Evolutionary conservation across 2,797 vertebrate genomes (phyloP), one percentile per base, ranked within the genome.

Genomic region (Neosilurus hyrtlii): DNA sequence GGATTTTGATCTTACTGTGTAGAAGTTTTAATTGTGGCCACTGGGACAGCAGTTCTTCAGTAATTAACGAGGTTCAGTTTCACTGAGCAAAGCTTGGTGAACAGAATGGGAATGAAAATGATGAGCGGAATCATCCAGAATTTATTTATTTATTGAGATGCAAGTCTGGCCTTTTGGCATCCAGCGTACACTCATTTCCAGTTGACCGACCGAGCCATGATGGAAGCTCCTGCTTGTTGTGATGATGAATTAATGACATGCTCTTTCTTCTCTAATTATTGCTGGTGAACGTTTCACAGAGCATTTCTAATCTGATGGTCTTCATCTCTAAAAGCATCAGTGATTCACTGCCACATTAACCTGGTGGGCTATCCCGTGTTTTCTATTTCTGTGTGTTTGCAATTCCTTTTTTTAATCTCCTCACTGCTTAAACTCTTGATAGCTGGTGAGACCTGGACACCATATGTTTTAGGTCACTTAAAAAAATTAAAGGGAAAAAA

Each of bases 11-110:
- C 73, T 77, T 82, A 66, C 80, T 16, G 61, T 70, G 74, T 37
- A 63, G 61, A 72, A 77, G 37, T 63, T 85, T 81, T 66, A 83
- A 84, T 66, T 80, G 76, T 54, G 72, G 62, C 22, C 16, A 54
- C 26, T 11, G 73, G 71, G 56, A 54, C 30, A 18, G 14, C 0
- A 15, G 37, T 52, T 72, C 9, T 63, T 56, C 43, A 30, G 24
- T 80, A 73, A 65, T 80, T 65, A 67, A 61, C 66, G 57, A 74
- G 52, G 37, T 24, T 11, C 15, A 65, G 49, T 54, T 43, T 71
- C 35, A 0, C 37, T 30, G 1, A 35, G 26, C 16, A 56, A 74
- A 74, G 72, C 72, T 57, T 22, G 26, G 54, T 20, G 56, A 59
- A 26, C 18, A 75, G 30, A 59, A 59, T 7, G 0, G 20, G 56